These are phyloP conservation scores for Anomalospiza imberbis DNA, from an alignment of 2,797 vertebrate species.

Conservation along the genomic window DNA sequence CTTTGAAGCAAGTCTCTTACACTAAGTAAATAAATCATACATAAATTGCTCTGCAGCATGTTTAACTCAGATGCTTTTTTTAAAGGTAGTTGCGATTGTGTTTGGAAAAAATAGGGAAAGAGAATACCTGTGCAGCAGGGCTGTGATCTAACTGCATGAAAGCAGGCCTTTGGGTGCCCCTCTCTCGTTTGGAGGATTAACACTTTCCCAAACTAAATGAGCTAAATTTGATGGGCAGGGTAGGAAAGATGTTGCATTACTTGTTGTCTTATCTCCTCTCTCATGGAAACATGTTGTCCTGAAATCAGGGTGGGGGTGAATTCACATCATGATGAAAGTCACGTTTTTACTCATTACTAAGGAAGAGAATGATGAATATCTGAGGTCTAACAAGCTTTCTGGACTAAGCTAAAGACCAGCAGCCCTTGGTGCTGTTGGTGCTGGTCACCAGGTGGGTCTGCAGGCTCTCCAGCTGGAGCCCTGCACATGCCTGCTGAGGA, in stretches of 20 bases:
- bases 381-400: neutral
- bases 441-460: accelerated
- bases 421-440: neutral
- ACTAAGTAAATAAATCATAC: neutral
- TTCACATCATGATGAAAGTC: neutral
- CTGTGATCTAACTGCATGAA: neutral
- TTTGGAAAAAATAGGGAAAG: neutral
- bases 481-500: accelerated
- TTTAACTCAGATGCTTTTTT: neutral
- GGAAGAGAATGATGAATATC: neutral
- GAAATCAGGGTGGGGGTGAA: accelerated
- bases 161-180: neutral
- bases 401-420: neutral
- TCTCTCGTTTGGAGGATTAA: neutral
- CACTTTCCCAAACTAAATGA: accelerated
- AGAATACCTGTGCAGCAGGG: neutral
- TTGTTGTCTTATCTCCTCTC: neutral
- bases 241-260: neutral
- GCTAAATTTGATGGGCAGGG: neutral
- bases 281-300: neutral
- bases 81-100: neutral
- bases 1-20: neutral
- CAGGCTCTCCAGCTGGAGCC: neutral
- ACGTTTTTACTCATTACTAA: neutral
- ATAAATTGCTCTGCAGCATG: neutral